These are phyloP conservation scores for Drosophila borborema DNA, from an alignment of 2,888 invertebrate genomes.

Conservation along the genomic window DNA sequence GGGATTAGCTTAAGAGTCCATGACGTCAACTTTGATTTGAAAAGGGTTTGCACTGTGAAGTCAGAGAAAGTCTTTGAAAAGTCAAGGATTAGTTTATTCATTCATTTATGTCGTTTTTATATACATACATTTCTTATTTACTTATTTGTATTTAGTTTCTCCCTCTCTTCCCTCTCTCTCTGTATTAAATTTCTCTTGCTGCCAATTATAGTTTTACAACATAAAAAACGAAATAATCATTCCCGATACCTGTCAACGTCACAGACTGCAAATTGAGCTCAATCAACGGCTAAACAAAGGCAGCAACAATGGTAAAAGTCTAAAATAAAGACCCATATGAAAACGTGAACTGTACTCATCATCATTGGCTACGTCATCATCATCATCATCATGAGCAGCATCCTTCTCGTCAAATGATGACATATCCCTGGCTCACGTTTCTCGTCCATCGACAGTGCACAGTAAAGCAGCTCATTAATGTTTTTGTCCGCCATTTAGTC, in stretches of 20 bases:
- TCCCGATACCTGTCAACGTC: constrained; percentile 61
- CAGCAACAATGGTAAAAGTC: constrained; percentile 12
- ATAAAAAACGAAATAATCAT: constrained; percentile 25
- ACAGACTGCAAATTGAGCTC: constrained; percentile 56
- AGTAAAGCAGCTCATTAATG: constrained; percentile 66
- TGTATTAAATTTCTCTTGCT: background rate
- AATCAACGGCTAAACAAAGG: constrained; percentile 31
- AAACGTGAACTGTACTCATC: constrained; percentile 13
- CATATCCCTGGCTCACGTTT: constrained; percentile 47
- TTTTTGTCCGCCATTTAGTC: constrained; percentile 45
- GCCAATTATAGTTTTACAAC: background rate
- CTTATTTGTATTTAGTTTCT: no score
- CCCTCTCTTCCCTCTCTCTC: background rate
- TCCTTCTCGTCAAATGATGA: constrained; percentile 45
- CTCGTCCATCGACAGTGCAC: constrained; percentile 9
- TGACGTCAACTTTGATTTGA: background rate
- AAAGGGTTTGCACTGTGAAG: background rate
- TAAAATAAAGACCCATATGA: constrained; percentile 23
- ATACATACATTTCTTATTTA: no score
- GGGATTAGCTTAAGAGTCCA: constrained; percentile 10
- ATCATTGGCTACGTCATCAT: background rate
- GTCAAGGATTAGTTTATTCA: background rate
- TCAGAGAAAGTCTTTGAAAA: background rate
- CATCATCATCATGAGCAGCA: background rate
- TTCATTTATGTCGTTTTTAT: no score